Conservation (phyloP, 1,140 invertebrate species). For the Teleogryllus occipitalis region DNA sequence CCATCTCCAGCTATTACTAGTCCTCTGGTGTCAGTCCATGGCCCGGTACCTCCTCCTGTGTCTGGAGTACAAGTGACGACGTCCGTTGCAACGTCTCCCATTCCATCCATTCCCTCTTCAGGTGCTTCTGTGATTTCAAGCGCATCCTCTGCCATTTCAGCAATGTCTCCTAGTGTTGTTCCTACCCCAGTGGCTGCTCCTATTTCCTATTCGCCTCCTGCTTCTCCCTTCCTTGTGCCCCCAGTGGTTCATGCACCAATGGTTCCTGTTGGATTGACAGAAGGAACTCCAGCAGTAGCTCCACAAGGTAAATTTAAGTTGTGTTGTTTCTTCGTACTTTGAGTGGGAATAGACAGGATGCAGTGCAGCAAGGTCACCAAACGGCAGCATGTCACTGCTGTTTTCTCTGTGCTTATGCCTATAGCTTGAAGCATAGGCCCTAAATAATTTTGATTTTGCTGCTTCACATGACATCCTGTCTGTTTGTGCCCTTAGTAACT, state of each 20-base stretch:
- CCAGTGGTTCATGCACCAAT: constrained; percentile 18
- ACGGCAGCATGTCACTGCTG: too few species aligned
- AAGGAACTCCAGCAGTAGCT: background rate
- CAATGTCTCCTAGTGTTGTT: constrained; percentile 22
- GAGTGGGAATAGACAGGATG: too few species aligned
- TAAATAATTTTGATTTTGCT: too few species aligned
- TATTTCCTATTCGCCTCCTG: constrained; percentile 8
- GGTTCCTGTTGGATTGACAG: background rate
- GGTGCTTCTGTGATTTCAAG: background rate
- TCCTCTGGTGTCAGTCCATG: background rate
- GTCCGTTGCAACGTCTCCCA: too few species aligned
- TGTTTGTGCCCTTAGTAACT: too few species aligned
- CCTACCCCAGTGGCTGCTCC: constrained; percentile 26
- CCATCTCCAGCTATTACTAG: background rate
- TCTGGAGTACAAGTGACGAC: too few species aligned
- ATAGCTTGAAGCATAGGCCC: too few species aligned
- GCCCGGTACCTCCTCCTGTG: background rate
- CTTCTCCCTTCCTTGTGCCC: constrained; percentile 18
- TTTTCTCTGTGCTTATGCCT: too few species aligned
- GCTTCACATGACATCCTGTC: too few species aligned
- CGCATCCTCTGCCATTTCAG: background rate
- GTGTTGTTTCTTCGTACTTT: background rate
- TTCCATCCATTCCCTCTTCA: background rate
- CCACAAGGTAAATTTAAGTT: background rate
- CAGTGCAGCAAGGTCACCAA: too few species aligned